These are phyloP conservation scores for Lepidurus couesii DNA, from an alignment of 1,140 invertebrate genomes.

Conservation along the genomic window DNA sequence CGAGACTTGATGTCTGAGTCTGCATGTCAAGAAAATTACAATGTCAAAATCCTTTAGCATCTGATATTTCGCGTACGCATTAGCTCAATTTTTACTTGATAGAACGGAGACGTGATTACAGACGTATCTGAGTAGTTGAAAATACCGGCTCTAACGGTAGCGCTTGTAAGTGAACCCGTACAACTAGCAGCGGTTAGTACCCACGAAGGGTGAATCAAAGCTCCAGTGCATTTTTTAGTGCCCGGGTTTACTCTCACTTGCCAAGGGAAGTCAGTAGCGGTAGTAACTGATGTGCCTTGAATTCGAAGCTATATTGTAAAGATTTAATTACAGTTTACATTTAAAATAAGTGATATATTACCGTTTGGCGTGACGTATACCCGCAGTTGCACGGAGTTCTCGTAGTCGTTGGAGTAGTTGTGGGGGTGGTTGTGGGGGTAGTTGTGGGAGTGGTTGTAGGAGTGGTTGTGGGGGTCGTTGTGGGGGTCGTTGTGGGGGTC, in stretches of 20 bases:
- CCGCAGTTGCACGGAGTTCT: neutral
- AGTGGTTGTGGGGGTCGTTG: neutral
- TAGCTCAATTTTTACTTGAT: neutral
- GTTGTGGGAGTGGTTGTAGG: neutral
- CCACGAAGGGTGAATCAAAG: neutral
- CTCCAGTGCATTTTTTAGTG: neutral
- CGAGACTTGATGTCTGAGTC: too few species aligned
- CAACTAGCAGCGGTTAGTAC: neutral
- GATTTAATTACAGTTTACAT: neutral
- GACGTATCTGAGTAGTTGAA: neutral
- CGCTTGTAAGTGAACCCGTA: neutral
- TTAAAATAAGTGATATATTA: neutral
- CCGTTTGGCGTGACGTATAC: neutral
- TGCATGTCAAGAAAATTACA: too few species aligned
- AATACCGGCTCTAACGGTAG: too few species aligned
- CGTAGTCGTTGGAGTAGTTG: neutral
- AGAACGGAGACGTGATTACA: neutral
- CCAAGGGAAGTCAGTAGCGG: neutral
- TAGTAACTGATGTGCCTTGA: neutral
- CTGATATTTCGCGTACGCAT: too few species aligned
- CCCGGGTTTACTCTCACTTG: neutral
- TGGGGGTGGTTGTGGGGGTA: neutral
- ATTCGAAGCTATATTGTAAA: neutral
- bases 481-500: neutral
- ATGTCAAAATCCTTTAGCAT: too few species aligned